Evolutionary conservation across 64 coral and sea anemone genomes (phyloP), one percentile per base, ranked within the genome.

Genomic region (Trachythela sp.): DNA sequence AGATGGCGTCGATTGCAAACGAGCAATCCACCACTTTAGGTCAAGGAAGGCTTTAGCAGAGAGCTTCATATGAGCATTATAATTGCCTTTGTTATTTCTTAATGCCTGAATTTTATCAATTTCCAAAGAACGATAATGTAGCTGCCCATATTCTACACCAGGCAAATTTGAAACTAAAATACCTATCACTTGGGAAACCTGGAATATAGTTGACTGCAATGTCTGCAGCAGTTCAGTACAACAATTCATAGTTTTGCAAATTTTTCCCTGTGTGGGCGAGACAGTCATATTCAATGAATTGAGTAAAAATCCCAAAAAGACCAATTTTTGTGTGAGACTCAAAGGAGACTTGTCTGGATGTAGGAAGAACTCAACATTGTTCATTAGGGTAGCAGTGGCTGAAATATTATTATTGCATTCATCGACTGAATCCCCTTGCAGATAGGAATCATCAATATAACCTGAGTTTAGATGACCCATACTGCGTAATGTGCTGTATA

Each of bases 401-500:
- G 11, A 3, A 33, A 77, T 77, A 35, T 77, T 77, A 11, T 8
- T 15, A 32, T 13, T 34, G 17, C 71, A 77, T 35, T 32, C 71
- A 3, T 13, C 13, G 7, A 31, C 13, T 27, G 71, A 77, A 15
- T 77, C 71, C 26, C 30, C 71, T 35, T 77, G 71, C 4, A 77
- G 4, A 35, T 77, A 77, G 71, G 71, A 77, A 77, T 77, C 71
- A 39, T 77, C 71, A 77, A 77, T 77, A 27, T 77, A 77, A 39
- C 71, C 71, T 14, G 26, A 27, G 17, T 14, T 39, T 22, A 77
- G 31, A 77, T 32, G 31, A 77, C 71, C 71, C 31, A 32, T 77
- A 13, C 71, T 35, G 4, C 71, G 24, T 39, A 77, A 77, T 3
- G 71, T 77, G 17, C 71, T 77, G 31, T 77, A 77, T 5, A 77